Evolutionary conservation across 1,140 invertebrate genomes (phyloP), one percentile per base, ranked within the genome.

Genomic region (Drosophila simulans): DNA sequence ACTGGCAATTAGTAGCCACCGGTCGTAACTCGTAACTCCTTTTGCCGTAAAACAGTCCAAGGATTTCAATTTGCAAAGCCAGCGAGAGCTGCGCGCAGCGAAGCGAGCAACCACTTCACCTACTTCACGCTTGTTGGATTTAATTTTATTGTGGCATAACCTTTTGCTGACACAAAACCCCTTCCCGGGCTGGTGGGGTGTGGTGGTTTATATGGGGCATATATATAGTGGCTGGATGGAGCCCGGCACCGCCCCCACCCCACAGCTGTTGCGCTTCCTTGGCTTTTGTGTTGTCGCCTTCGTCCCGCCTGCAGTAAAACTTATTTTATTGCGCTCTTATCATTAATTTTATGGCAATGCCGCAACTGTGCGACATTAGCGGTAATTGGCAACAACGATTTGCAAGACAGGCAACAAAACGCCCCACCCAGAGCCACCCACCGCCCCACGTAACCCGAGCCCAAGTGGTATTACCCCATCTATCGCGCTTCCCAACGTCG

Each of bases 141-240:
- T 88, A 77, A 88, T 88, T 88, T 88, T 88, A 89, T 90, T 89
- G 85, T 84, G 85, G 80, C 84, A 88, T 90, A 90, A 88, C 83
- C 80, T 88, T 85, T 81, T 75, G 54, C 68, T 76, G 72, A 76
- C 72, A 75, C 73, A 68, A 31, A 31, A 63, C 73, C 64, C 27
- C 62, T 62, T 65, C 55, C 34, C 22, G 37, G 49, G 46, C 55
- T 7, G 76, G 56, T 12, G 46, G 51, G 69, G 58, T 73, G 37
- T 22, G 51, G 37, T 8, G 51, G 37, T 8, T 22, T 39, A 55
- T 42, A 34, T 17, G 13, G 39, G 40, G 65, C 3, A 35, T 35
- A 52, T 49, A 31, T 68, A 45, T 48, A 49, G 54, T 59, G 25
- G 42, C 49, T 48, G 56, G 49, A 72, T 60, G 34, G 48, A 27